Base-by-base conservation (phyloP, 2,113 vertebrate genomes). In the Aptenodytes forsteri region DNA sequence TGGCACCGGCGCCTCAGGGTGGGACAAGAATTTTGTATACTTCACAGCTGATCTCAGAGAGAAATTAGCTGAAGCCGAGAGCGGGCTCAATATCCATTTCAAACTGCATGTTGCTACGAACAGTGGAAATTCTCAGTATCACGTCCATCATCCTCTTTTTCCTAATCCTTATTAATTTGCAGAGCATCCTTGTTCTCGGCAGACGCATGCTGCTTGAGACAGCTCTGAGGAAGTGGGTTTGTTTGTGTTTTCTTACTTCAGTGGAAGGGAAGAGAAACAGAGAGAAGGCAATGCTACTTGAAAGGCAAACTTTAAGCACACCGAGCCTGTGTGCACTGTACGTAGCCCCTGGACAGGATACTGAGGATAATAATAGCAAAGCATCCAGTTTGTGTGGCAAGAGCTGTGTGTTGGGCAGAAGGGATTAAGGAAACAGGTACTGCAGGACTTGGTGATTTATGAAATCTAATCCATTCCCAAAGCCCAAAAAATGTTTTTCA, bases 131-230 rank as follows among this genome's bases (percentile, higher is more conserved):
- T 69, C 90, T 49, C 30, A 12, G 19, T 20, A 15, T 69, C 10
- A 0, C 0, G 0, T 65, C 40, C 32, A 18, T 65, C 78, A 2
- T 27, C 26, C 22, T 59, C 66, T 17, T 52, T 44, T 83, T 70
- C 44, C 55, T 65, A 70, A 79, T 79, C 72, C 61, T 38, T 30
- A 12, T 44, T 34, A 59, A 65, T 75, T n/a, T 54, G 55, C 0
- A 0, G 34, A 0, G 3, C 49, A 11, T 79, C 55, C 34, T 15
- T 7, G n/a, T n/a, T 59, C 67, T 73, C 2, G 2, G 66, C 49
- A 22, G 66, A 7, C 3, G 0, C 13, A 1, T 0, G 11, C 44
- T 64, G 49, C 84, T 52, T 1, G 1, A 23, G 72, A 9, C 32
- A 7, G 91, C 76, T 56, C 65, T 2, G 85, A 58, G 77, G 50